Evolutionary conservation across 2,113 vertebrate species (phyloP).

Genomic region (Picathartes gymnocephalus): DNA sequence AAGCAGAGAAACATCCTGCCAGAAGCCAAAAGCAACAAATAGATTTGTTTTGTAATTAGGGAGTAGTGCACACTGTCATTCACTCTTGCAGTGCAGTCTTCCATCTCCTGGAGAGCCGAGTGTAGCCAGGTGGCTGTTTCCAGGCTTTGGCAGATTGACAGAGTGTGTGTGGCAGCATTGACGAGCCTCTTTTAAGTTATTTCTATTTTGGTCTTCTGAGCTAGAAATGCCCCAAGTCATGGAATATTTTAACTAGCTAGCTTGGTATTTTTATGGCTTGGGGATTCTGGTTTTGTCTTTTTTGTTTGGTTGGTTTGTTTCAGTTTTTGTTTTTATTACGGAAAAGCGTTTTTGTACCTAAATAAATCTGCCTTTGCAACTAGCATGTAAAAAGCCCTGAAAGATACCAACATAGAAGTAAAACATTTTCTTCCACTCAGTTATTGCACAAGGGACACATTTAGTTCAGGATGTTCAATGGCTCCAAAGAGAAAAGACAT

Average conservation of each 20-base stretch:
- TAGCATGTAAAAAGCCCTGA: neutral
- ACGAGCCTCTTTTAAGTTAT: neutral
- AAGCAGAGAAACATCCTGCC: neutral
- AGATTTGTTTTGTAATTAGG: neutral
- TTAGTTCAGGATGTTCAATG: neutral
- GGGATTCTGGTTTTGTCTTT: neutral
- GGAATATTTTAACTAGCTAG: neutral
- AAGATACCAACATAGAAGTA: neutral
- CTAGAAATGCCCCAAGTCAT: neutral
- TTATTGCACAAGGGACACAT: slow-evolving; percentile 7
- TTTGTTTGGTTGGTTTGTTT: neutral
- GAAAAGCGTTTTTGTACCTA: neutral
- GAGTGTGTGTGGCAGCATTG: neutral
- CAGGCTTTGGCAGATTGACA: neutral
- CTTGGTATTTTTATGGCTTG: neutral
- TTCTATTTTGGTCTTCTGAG: neutral
- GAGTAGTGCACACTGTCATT: neutral
- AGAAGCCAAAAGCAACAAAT: neutral
- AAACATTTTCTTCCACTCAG: slow-evolving; percentile 9
- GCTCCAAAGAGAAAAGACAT: slow-evolving; percentile 25
- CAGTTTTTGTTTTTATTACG: neutral
- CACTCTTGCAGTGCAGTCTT: neutral
- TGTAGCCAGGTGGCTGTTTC: neutral
- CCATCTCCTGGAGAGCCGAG: neutral
- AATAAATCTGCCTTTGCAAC: neutral